Evolutionary conservation across 2,888 invertebrate species (phyloP).

Genomic region (Eledone cirrhosa): DNA sequence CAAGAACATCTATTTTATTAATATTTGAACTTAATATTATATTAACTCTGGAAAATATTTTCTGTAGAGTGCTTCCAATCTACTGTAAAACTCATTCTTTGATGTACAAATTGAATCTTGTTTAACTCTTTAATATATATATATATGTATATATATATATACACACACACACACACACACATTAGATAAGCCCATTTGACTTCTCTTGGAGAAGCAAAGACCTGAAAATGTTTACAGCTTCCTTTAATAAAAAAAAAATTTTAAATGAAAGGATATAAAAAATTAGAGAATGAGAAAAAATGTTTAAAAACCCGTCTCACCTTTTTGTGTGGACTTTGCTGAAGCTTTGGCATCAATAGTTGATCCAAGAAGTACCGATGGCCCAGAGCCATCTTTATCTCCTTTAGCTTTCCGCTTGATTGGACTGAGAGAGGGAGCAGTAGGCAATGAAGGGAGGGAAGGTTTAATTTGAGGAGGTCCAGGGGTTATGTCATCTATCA

Average conservation of each 20-base stretch:
- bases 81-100: too few relatives aligned
- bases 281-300: slow-evolving; percentile 3
- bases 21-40: too few relatives aligned
- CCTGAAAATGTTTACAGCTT: too few relatives aligned
- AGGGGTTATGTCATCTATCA: slow-evolving; percentile 76
- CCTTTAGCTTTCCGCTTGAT: slow-evolving; percentile 66
- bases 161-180: too few relatives aligned
- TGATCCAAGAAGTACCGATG: slow-evolving; percentile 38
- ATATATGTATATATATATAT: too few relatives aligned
- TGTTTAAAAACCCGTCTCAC: slow-evolving; percentile 33
- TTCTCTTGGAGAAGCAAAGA: too few relatives aligned
- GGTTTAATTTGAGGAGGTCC: slow-evolving; percentile 71
- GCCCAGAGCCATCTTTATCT: slow-evolving; percentile 44
- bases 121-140: too few relatives aligned
- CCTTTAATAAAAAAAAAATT: neutral
- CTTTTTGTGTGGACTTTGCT: slow-evolving; percentile 53
- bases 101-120: too few relatives aligned
- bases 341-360: slow-evolving; percentile 42
- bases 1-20: too few relatives aligned
- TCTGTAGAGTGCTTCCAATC: too few relatives aligned
- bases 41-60: too few relatives aligned
- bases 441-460: slow-evolving; percentile 66
- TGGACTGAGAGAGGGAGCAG: slow-evolving; percentile 66
- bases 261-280: slow-evolving; percentile 2
- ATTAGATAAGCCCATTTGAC: too few relatives aligned